Percentiles rank a stretch among this genome's conserved stretches.
Conservation (phyloP, 1,140 invertebrate species). For the Drosophila carrolli region DNA sequence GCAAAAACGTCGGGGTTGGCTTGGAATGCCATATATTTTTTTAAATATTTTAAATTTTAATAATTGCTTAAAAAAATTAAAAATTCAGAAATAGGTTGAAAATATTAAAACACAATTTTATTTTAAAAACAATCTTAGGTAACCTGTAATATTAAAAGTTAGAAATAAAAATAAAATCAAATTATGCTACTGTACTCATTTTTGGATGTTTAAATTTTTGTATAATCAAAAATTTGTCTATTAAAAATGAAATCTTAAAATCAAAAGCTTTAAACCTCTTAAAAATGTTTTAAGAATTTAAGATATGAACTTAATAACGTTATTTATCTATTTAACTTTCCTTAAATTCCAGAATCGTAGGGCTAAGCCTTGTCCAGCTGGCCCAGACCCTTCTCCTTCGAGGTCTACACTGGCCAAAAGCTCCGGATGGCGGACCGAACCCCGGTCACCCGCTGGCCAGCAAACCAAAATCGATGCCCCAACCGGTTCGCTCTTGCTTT, state of each 20-base stretch:
- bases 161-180: no score
- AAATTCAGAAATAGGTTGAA: background rate
- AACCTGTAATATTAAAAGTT: no score
- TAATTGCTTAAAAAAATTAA: no score
- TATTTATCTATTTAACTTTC: background rate
- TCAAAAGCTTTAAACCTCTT: no score
- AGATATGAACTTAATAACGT: no score
- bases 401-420: constrained; percentile 60
- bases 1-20: background rate
- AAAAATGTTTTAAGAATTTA: no score
- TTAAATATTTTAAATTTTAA: no score
- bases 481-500: constrained; percentile 65
- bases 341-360: background rate
- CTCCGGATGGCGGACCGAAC: constrained; percentile 16
- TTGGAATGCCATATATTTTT: background rate
- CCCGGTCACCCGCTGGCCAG: constrained; percentile 32
- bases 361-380: background rate
- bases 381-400: constrained; percentile 6
- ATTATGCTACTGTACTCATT: background rate
- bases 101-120: background rate
- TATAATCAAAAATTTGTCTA: no score
- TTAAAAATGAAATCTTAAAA: no score
- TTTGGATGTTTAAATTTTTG: no score
- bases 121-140: no score
- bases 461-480: constrained; percentile 66